Conservation (phyloP, 1,140 invertebrate species). For the Nautilus pompilius region DNA sequence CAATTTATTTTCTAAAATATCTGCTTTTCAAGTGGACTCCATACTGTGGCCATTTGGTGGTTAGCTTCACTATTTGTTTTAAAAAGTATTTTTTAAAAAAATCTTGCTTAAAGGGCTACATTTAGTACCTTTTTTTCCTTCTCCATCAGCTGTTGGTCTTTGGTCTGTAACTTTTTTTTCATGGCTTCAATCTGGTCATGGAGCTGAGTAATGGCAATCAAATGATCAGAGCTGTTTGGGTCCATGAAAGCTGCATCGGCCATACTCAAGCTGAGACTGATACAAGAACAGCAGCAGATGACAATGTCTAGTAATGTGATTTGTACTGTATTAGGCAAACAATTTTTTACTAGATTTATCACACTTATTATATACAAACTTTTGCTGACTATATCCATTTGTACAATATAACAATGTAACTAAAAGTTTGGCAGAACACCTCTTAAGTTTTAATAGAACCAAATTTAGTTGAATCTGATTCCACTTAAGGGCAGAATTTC, state of each 20-base stretch:
- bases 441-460: no score
- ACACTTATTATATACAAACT: no score
- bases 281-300: not conserved
- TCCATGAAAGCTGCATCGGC: slow-evolving; percentile 57
- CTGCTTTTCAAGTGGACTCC: not conserved
- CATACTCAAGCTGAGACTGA: not conserved
- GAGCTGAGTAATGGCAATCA: slow-evolving; percentile 89
- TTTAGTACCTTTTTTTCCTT: slow-evolving; percentile 83
- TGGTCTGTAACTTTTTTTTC: slow-evolving; percentile 82
- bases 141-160: slow-evolving; percentile 79
- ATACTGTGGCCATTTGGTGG: not conserved
- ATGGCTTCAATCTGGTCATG: slow-evolving; percentile 89
- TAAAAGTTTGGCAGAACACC: no score
- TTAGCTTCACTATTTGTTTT: no score
- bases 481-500: no score
- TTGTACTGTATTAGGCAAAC: no score
- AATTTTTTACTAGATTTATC: no score
- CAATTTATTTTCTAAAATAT: not conserved
- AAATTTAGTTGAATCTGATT: no score
- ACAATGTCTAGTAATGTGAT: no score
- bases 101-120: not conserved
- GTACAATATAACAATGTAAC: no score
- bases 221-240: slow-evolving; percentile 86
- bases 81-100: not conserved
- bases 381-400: no score